Percentiles rank a stretch among this genome's conserved stretches.
Conservation (phyloP, 2,797 vertebrate species). For the Propithecus perrieri region DNA sequence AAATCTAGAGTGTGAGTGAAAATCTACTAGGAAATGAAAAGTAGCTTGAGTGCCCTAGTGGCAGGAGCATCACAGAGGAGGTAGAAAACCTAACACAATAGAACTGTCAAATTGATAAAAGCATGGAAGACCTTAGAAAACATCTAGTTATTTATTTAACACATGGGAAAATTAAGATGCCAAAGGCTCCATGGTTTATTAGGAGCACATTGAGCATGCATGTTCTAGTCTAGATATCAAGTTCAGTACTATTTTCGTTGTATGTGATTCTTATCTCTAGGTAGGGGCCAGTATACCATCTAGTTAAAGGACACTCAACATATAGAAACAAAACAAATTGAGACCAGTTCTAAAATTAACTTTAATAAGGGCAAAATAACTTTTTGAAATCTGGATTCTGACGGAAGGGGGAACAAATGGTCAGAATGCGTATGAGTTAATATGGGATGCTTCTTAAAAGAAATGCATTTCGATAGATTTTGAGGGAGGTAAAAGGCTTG, state of each 20-base stretch:
- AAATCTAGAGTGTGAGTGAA: background rate
- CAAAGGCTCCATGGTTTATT: background rate
- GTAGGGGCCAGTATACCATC: background rate
- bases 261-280: constrained; percentile 1
- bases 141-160: background rate
- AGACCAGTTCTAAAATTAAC: background rate
- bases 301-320: background rate
- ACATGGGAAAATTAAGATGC: background rate
- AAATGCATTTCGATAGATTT: background rate
- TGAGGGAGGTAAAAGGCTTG: background rate
- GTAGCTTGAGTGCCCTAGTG: background rate
- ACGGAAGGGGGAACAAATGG: background rate
- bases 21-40: background rate
- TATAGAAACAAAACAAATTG: background rate
- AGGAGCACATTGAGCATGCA: background rate
- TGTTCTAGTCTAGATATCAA: background rate
- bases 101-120: constrained; percentile 25
- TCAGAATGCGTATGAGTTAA: background rate
- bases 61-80: background rate
- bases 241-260: constrained; percentile 9
- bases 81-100: constrained; percentile 9
- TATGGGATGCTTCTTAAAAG: background rate
- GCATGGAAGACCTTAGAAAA: background rate
- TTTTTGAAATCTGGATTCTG: background rate
- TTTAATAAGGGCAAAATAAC: background rate